Evolutionary conservation across 1,140 invertebrate species (phyloP), one percentile per base, ranked within the genome.

Genomic region (Drosophila obscura): DNA sequence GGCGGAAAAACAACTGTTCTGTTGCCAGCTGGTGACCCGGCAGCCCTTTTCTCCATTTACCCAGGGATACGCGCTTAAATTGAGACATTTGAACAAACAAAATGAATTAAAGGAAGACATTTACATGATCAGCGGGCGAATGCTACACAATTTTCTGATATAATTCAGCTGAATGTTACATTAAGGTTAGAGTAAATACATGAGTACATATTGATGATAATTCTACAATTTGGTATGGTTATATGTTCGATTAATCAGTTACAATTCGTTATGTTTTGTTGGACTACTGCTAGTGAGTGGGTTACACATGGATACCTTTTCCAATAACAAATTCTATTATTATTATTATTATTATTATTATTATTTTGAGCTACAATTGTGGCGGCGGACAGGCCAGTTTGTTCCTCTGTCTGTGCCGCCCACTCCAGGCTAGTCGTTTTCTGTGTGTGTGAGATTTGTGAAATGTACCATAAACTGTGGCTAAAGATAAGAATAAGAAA

Each of bases 1-100:
- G 68, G 26, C 44, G 64, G 51, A 58, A 71, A 71, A 71, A 71
- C 67, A 71, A 71, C 65, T 69, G 64, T 43, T 68, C 65, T 69
- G 51, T 24, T 69, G 35, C 45, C 68, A 73, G 68, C 69, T 73
- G 62, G 50, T 19, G 61, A 57, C 44, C 45, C 65, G 67, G 62
- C 62, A 66, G 66, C 67, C 62, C 46, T 31, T 16, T 28, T 53
- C 26, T 24, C 24, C 15, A 41, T 31, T 39, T 51, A 16, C 24
- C 28, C 49, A 67, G 69, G 69, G 63, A 44, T 31, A 56, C 49
- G 22, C 41, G 64, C 46, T 71, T 69, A 22, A 71, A 69, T 71
- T 69, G 67, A 69, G 67, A 58, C 65, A 71, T 69, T 71, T 58
- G 24, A 35, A 35, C 51, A 44, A 69, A 69, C 64, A 50, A 57